phyloP scores from a whole-genome alignment of 1,140 invertebrate species.

The Galleria mellonella region DNA sequence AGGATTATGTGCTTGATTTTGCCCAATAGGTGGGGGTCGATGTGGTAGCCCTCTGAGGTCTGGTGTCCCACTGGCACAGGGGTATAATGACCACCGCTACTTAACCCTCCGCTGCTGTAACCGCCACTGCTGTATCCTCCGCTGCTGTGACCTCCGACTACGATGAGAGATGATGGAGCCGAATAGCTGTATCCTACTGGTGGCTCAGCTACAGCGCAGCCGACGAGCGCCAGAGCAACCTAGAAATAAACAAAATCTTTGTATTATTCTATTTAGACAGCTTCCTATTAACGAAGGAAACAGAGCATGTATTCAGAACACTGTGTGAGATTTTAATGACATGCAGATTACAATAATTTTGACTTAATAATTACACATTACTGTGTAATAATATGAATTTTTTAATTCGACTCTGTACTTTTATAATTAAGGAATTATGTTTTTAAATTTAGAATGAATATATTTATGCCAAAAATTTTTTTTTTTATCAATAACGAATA shows the following conservation, averaged over 20 bases:
- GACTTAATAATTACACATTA: too few relatives aligned
- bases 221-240: constrained; percentile 66
- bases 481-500: too few relatives aligned
- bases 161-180: constrained; percentile 38
- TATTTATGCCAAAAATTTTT: too few relatives aligned
- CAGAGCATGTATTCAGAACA: constrained; percentile 1
- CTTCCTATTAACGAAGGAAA: background rate
- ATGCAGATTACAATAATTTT: too few relatives aligned
- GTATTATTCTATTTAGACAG: too few relatives aligned
- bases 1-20: constrained; percentile 87
- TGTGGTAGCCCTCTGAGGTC: constrained; percentile 84
- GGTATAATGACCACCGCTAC: constrained; percentile 82
- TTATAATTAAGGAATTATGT: too few relatives aligned
- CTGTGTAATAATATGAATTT: too few relatives aligned
- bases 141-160: constrained; percentile 52
- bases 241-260: constrained; percentile 26
- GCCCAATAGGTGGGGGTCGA: constrained; percentile 84
- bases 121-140: constrained; percentile 44
- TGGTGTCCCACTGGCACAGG: constrained; percentile 83
- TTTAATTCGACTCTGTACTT: too few relatives aligned
- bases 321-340: background rate
- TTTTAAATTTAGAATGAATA: too few relatives aligned
- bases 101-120: constrained; percentile 40
- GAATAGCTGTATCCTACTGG: constrained; percentile 70
- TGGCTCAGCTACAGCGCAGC: constrained; percentile 65